Evolutionary conservation across 23 tunicate species (phyloP), one percentile per base, ranked within the genome.

Genomic region (Styela clava): DNA sequence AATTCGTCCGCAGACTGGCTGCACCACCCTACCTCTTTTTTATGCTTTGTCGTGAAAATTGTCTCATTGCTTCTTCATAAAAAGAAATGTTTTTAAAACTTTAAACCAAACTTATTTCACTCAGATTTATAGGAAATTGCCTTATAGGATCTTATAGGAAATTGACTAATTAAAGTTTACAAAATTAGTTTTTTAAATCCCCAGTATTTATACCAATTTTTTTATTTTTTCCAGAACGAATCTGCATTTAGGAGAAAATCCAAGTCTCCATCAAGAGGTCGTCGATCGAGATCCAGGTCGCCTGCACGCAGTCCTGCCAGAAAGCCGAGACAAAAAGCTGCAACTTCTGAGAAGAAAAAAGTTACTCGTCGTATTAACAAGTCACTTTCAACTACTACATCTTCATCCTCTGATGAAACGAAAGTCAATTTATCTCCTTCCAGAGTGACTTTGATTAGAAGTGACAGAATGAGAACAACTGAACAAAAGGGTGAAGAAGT

Each of bases 231-330:
- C 9, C 65, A 83, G 86, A 61, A 33, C 0, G 86, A 83, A 83
- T 27, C 34, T 31, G 69, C 25, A 28, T 83, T 83, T 61, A 73
- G 70, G 33, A 33, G 62, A 62, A 78, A 73, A 74, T 56, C 84
- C 1, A 91, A 91, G 61, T 86, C 90, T n/a, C 87, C 97, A 61
- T 79, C 84, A 16, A 51, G 90, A n/a, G n/a, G n/a, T 7, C 74
- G 88, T 2, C 81, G 97, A 22, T 76, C 81, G 31, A 74, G 90
- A 5, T 91, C 97, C 0, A 76, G 87, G 61, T 91, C 97, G 5
- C 97, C 97, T 22, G 85, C 76, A 19, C 73, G 90, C 2, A 86
- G 85, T n/a, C 90, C 81, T 21, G 84, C 68, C 35, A 73, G 88
- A 73, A 73, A 56, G 27, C 24, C 68, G n/a, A 44, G 31, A 34